Conservation (phyloP, 2,797 vertebrate genomes). For the Acanthurus lineatus region DNA sequence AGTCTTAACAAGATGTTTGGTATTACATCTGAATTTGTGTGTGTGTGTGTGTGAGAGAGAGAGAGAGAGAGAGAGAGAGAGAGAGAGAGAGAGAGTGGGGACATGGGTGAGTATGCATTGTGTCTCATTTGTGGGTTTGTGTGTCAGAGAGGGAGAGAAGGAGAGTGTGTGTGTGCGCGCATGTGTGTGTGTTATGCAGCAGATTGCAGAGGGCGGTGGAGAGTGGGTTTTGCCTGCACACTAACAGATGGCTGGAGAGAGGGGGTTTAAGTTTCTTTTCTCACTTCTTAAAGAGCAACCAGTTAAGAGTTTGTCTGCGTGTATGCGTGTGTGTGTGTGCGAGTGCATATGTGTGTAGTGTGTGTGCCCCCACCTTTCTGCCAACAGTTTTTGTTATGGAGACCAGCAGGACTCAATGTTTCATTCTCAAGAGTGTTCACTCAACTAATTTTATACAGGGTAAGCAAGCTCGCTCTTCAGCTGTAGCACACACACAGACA, state of each 20-base stretch:
- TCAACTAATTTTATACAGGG: slow-evolving; percentile 57
- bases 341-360: not conserved
- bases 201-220: slow-evolving; percentile 74
- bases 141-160: slow-evolving; percentile 43
- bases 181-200: slow-evolving; percentile 54
- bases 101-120: slow-evolving; percentile 42
- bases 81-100: not conserved
- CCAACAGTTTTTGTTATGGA: slow-evolving; percentile 22
- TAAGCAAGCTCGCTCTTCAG: slow-evolving; percentile 41
- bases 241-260: slow-evolving; percentile 79
- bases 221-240: slow-evolving; percentile 67
- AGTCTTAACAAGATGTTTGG: slow-evolving; percentile 26
- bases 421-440: slow-evolving; percentile 54
- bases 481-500: too few species aligned
- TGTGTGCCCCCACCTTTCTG: slow-evolving; percentile 1
- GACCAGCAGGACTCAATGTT: slow-evolving; percentile 36
- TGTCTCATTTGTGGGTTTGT: slow-evolving; percentile 38
- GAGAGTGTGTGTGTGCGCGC: slow-evolving; percentile 22
- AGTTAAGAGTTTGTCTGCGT: slow-evolving; percentile 35
- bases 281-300: slow-evolving; percentile 69
- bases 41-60: not conserved
- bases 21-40: slow-evolving; percentile 28
- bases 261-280: slow-evolving; percentile 70
- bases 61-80: too few species aligned
- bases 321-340: slow-evolving; percentile 8